phyloP scores from a whole-genome alignment of 2,888 invertebrate species.

The Stegophylla sp. region DNA sequence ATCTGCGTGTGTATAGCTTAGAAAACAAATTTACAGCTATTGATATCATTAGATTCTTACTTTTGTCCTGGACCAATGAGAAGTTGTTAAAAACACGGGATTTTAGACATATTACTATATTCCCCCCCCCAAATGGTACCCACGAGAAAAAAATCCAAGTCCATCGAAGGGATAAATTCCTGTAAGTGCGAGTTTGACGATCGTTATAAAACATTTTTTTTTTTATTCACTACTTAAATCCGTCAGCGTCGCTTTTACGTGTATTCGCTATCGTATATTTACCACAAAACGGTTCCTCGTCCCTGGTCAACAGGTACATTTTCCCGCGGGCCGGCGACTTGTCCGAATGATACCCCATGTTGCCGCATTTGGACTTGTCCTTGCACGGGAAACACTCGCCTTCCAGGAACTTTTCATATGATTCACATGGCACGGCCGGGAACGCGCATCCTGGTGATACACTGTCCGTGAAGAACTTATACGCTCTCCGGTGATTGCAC shows the following conservation, averaged over 20 bases:
- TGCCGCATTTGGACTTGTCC: conserved; percentile 73
- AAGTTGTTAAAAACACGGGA: too few species aligned
- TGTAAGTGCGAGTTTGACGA: too few species aligned
- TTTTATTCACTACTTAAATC: too few species aligned
- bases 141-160: too few species aligned
- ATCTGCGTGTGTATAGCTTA: too few species aligned
- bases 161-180: too few species aligned
- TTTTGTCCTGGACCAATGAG: too few species aligned
- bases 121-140: too few species aligned
- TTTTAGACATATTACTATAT: too few species aligned
- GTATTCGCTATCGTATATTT: conserved; percentile 61
- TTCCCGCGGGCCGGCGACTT: conserved; percentile 82
- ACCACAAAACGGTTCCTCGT: conserved; percentile 92
- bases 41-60: too few species aligned
- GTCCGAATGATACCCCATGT: conserved; percentile 94
- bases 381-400: conserved; percentile 79
- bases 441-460: conserved; percentile 90
- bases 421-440: conserved; percentile 85
- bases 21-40: too few species aligned
- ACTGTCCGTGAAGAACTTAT: conserved; percentile 93
- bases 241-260: neutral
- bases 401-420: conserved; percentile 82
- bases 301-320: conserved; percentile 86
- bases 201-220: too few species aligned
- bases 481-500: conserved; percentile 91